Conservation (phyloP, 2,888 invertebrate species). For the Sclerodermus sp. region DNA sequence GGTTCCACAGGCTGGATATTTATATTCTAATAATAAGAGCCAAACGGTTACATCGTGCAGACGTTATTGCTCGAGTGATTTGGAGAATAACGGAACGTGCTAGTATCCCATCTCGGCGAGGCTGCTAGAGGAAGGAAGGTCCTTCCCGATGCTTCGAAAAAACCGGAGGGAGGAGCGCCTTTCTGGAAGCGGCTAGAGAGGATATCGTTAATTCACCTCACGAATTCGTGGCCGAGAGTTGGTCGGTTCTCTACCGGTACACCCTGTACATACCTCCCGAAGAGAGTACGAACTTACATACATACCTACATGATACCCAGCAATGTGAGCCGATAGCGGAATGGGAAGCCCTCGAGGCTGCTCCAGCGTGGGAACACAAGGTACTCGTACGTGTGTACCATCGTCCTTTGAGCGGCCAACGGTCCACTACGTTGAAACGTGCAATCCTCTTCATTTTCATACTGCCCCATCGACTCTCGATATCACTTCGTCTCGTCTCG, state of each 20-base stretch:
- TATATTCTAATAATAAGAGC: neutral
- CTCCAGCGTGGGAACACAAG: constrained; percentile 52
- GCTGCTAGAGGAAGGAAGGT: no score
- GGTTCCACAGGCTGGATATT: neutral
- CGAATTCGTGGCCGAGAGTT: constrained; percentile 27
- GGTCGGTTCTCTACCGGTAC: constrained; percentile 38
- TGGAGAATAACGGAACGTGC: no score
- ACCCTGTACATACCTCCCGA: constrained; percentile 40
- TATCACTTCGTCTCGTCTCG: no score
- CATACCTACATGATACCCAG: constrained; percentile 42
- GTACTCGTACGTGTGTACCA: constrained; percentile 18
- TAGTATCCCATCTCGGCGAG: no score
- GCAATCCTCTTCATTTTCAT: no score
- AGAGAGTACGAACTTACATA: constrained; percentile 41
- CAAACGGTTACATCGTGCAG: no score
- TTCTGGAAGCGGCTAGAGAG: constrained; percentile 10
- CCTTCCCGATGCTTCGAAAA: no score
- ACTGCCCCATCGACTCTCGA: no score
- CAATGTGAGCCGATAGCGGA: constrained; percentile 47
- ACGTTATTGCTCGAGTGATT: no score
- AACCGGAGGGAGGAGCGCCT: neutral
- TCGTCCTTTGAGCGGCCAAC: no score
- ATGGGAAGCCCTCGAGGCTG: constrained; percentile 49
- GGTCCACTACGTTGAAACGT: no score
- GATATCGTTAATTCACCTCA: constrained; percentile 36